Evolutionary conservation across 2,888 invertebrate species (phyloP), one percentile per base, ranked within the genome.

Genomic region (Dione vanillae): DNA sequence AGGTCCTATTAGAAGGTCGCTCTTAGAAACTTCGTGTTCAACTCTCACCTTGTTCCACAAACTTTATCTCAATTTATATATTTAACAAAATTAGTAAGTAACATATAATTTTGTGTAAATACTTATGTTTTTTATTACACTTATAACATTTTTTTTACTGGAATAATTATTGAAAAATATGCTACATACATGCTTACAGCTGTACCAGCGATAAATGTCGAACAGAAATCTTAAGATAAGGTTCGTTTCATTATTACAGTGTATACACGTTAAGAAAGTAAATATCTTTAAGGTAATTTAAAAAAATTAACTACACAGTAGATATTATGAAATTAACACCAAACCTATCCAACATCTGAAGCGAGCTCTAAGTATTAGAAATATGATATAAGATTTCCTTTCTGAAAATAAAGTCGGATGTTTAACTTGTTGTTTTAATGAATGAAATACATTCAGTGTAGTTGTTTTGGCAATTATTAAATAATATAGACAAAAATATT

Each of bases 21-120:
- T 49, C 45, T 69, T 67, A 64, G 67, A 73, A 68, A 73, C 67
- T 52, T 69, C 71, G 67, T 73, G 71, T 61, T 67, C 49, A 67
- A 70, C 67, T 76, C 69, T 76, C 72, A 75, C 75, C 74, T 74
- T 71, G 76, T 70, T 71, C 75, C 69, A 69, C 64, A 76, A 74
- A 72, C 73, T 65, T 65, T 70, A 70, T 61, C 56, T 71, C 69
- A 74, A 74, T 72, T 69, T 49, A 70, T 72, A 68, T 70, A 70
- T 62, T 74, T 72, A 70, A 70, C 43, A 37, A 65, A 64, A 72
- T 67, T 67, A 62, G 20, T 56, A 64, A 67, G 65, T 71, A 58
- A 51, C 65, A 45, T 61, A 64, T 69, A 67, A 69, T 67, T 67
- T 54, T 59, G 37, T 49, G 51, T 62, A 27, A 62, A 49, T 67